phyloP scores from a whole-genome alignment of 2,888 invertebrate genomes.

The Agonum fuliginosum region DNA sequence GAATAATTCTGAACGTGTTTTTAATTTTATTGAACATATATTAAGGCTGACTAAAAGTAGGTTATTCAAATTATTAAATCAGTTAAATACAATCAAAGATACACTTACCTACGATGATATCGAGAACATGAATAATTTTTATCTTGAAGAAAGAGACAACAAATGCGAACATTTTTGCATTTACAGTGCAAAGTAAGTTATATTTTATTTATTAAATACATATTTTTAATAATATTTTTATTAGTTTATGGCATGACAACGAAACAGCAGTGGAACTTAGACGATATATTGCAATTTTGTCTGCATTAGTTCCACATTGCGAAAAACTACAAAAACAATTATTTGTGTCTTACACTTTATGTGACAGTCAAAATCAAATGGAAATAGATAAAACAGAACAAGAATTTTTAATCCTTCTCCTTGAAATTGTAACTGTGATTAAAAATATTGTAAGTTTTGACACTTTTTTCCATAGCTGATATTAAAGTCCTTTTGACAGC shows the following conservation, averaged over 20 bases:
- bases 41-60: background rate
- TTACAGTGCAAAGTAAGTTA: slow-evolving; percentile 43
- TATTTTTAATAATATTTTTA: slow-evolving; percentile 13
- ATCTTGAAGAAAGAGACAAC: background rate
- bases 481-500: no score
- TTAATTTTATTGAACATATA: slow-evolving; percentile 4
- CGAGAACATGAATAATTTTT: slow-evolving; percentile 31
- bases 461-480: background rate
- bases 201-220: background rate
- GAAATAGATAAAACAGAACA: background rate
- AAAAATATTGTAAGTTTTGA: slow-evolving; percentile 41
- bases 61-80: background rate
- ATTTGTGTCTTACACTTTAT: slow-evolving; percentile 18
- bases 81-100: slow-evolving; percentile 13
- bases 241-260: slow-evolving; percentile 40
- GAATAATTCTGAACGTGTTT: slow-evolving; percentile 9
- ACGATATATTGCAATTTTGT: slow-evolving; percentile 29
- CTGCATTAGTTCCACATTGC: slow-evolving; percentile 17
- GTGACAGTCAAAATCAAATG: background rate
- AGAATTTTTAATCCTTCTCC: slow-evolving; percentile 37
- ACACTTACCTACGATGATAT: slow-evolving; percentile 27
- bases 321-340: slow-evolving; percentile 3
- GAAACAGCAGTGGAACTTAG: slow-evolving; percentile 35
- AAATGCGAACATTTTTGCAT: slow-evolving; percentile 27
- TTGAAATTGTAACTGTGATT: slow-evolving; percentile 30